A percentile compares a stretch with the other conserved stretches of the same genome.
Evolutionary conservation across 2,797 vertebrate species (phyloP).

Genomic region (Trachops cirrhosus): DNA sequence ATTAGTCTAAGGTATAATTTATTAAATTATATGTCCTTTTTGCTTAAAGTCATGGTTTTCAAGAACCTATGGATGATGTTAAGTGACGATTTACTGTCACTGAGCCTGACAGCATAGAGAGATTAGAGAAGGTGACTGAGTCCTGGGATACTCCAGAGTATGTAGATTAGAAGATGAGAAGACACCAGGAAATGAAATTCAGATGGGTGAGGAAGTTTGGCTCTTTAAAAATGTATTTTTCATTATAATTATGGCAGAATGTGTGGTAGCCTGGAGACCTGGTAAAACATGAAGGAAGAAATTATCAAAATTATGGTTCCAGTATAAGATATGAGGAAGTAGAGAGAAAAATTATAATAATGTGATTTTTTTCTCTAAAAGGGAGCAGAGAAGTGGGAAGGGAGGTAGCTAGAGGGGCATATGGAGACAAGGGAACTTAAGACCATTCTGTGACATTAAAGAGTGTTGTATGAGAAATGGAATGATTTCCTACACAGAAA

Average conservation of each 20-base stretch:
- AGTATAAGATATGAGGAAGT: not conserved
- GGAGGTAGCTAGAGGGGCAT: accelerated
- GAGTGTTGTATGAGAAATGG: not conserved
- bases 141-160: no score
- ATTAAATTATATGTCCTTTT: not conserved
- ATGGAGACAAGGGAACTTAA: not conserved
- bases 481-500: not conserved
- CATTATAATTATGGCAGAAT: not conserved
- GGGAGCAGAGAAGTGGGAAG: not conserved
- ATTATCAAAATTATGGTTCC: not conserved
- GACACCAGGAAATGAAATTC: not conserved
- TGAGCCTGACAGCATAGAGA: not conserved
- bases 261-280: not conserved
- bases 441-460: not conserved
- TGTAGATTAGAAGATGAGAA: not conserved
- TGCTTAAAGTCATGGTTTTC: not conserved
- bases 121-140: not conserved
- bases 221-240: not conserved
- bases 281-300: not conserved
- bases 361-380: not conserved
- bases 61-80: not conserved
- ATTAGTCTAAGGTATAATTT: not conserved
- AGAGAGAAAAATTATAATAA: not conserved
- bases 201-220: not conserved
- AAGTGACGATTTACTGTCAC: not conserved